Base-by-base conservation (phyloP, 2,113 vertebrate species). In the Glaucidium brasilianum region DNA sequence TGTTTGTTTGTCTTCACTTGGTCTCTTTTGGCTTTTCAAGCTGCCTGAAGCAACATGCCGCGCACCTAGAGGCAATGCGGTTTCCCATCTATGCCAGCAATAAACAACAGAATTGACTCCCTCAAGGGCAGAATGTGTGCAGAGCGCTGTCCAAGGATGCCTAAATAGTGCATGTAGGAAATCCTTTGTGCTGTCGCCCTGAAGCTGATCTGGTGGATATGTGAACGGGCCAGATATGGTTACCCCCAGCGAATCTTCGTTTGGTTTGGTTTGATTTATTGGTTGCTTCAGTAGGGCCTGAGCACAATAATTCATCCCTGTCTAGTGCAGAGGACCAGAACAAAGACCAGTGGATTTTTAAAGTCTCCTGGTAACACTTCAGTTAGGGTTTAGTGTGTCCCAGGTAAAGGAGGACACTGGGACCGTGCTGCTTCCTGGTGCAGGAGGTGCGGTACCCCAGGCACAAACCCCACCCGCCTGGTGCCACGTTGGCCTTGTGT, bases 391-490 rank as follows among this genome's bases (percentile, higher is more conserved):
- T 29, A 23, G 34, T 26, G 79, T 59, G 41, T 7, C 4, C 5
- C 3, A 23, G 62, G 47, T 43, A 12, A 27, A 32, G 72, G 62
- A 74, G 89, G 25, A 11, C 59, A 4, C 63, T 50, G 2, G 53
- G 30, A 11, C 18, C 2, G 0, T 1, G 7, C 26, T 0, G 8
- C 22, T 2, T 21, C 10, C 73, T 47, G 64, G 4, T 9, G 49
- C 5, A 34, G 52, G 34, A 43, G 52, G 9, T 82, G 23, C 71
- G 0, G 3, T 27, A 12, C 26, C 34, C 9, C 49, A 55, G 75
- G 2, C 84, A 62, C 39, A 73, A 45, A 25, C 13, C 29, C 59
- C 30, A 2, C 29, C 5, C 27, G 0, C 7, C 59, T 41, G 22
- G 11, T 4, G 1, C 0, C 34, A 5, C 1, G 20, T 45, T 30